A percentile compares a stretch with the other conserved stretches of the same genome.
These are phyloP conservation scores for Lasioglossum albipes DNA, from an alignment of 1,140 invertebrate genomes.

Conservation along the genomic window DNA sequence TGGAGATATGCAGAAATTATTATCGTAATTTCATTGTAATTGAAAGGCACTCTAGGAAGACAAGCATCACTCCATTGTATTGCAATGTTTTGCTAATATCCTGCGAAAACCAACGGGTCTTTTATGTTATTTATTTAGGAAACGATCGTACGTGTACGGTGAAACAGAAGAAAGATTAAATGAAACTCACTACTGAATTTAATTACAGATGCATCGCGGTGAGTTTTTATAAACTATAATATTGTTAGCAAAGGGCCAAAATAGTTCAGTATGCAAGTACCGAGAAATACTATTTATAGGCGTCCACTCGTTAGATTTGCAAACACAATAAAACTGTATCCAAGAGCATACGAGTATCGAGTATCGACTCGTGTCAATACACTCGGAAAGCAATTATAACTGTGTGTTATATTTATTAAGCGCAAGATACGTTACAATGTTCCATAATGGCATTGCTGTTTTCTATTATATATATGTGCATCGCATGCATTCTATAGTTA, in stretches of 20 bases:
- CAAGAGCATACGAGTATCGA: not conserved
- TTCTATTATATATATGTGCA: slow-evolving; percentile 24
- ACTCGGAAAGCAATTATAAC: slow-evolving; percentile 15
- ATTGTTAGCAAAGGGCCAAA: slow-evolving; percentile 9
- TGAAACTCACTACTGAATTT: slow-evolving; percentile 61
- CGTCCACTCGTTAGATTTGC: slow-evolving; percentile 33
- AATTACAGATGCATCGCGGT: slow-evolving; percentile 62
- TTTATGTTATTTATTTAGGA: slow-evolving; percentile 23
- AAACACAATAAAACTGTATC: slow-evolving; percentile 21
- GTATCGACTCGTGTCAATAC: not conserved
- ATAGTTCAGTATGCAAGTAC: slow-evolving; percentile 5
- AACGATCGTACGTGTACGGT: slow-evolving; percentile 30
- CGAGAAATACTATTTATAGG: slow-evolving; percentile 21
- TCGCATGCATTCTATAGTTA: slow-evolving; percentile 58
- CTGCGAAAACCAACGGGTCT: not conserved
- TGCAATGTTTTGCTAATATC: slow-evolving; percentile 20
- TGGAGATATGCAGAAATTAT: slow-evolving; percentile 6
- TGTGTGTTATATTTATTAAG: slow-evolving; percentile 26
- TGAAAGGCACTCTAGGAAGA: slow-evolving; percentile 30
- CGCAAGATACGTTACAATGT: slow-evolving; percentile 21
- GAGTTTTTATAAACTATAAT: slow-evolving; percentile 29
- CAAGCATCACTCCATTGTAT: slow-evolving; percentile 16
- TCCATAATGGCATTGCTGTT: slow-evolving; percentile 14
- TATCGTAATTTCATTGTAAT: slow-evolving; percentile 21
- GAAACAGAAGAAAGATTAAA: slow-evolving; percentile 48